phyloP scores from a whole-genome alignment of 2,888 invertebrate species.

The Pinctada fucata region DNA sequence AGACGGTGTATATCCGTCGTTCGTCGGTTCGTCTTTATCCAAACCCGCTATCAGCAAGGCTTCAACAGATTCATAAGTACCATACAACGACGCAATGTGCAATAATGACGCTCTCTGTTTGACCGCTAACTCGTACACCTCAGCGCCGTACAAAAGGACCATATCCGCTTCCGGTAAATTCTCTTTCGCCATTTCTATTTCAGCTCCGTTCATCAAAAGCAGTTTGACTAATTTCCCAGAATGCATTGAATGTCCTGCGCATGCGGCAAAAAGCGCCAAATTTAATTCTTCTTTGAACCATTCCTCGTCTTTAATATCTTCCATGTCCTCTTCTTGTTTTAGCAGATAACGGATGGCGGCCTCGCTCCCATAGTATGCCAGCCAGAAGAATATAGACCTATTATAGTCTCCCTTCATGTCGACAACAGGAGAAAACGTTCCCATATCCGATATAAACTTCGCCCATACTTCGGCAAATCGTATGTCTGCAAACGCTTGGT shows the following conservation, averaged over 20 bases:
- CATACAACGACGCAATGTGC: slow-evolving; percentile 46
- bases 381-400: slow-evolving; percentile 48
- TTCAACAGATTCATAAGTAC: slow-evolving; percentile 35
- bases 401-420: slow-evolving; percentile 42
- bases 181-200: slow-evolving; percentile 28
- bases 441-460: slow-evolving; percentile 42
- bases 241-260: slow-evolving; percentile 24
- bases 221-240: slow-evolving; percentile 37
- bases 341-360: slow-evolving; percentile 36
- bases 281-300: slow-evolving; percentile 45
- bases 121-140: slow-evolving; percentile 35
- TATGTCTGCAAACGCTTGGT: slow-evolving; percentile 41
- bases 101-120: slow-evolving; percentile 44
- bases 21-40: slow-evolving; percentile 37
- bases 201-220: slow-evolving; percentile 40
- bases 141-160: slow-evolving; percentile 35
- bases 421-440: slow-evolving; percentile 42
- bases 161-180: slow-evolving; percentile 29
- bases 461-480: slow-evolving; percentile 43
- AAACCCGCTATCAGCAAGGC: slow-evolving; percentile 40
- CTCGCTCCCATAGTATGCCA: slow-evolving; percentile 47
- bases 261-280: slow-evolving; percentile 44
- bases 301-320: slow-evolving; percentile 35
- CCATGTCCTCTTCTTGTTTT: slow-evolving; percentile 31
- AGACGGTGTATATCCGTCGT: slow-evolving; percentile 43